Base-by-base conservation (phyloP, 2,113 vertebrate genomes). In the Tauraco erythrolophus region DNA sequence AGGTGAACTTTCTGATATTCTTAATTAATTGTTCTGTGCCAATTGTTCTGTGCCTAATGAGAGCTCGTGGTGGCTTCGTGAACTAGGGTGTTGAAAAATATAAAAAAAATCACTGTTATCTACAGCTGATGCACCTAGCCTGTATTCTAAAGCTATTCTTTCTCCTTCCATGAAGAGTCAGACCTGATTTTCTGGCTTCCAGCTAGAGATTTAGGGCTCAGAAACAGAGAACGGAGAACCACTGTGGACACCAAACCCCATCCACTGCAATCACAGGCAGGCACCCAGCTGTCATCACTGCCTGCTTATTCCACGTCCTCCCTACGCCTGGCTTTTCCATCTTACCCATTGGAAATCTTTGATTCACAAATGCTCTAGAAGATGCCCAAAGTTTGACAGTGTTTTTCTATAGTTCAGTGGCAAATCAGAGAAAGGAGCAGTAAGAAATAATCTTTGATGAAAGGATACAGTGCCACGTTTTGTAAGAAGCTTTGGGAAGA, bases 1-100 rank as follows among this genome's bases (percentile, higher is more conserved):
- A 94, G 24, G 60, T 80, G 80, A 96, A 79, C 37, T 92, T 97
- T 60, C 65, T n/a, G 35, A 83, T 43, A 37, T 39, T 94, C 39
- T 41, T 70, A 83, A 89, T 82, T 88, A 90, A 72, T 81, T 87
- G 86, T 58, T 45, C 58, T 83, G 8, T 84, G 31, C 5, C 31
- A 23, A 19, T 19, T 84, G 54, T 24, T 82, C 45, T 89, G 74
- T 62, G 54, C 24, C 54, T 84, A 80, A 76, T 48, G 80, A 54
- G 37, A 90, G 37, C 3, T 62, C 31, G 25, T 46, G 31, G 37
- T 54, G 46, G 37, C 28, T 71, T 91, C 66, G 19, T 54, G n/a
- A 70, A 77, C 33, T 58, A 39, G 17, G 19, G 41, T 4, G 14
- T 16, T 79, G 61, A 88, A 93, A 95, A 91, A 58, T 25, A 60